A percentile compares a stretch with the other conserved stretches of the same genome.
Conservation (phyloP, 53 echinoderm and acorn worm genomes). For the Mesocentrotus franciscanus region DNA sequence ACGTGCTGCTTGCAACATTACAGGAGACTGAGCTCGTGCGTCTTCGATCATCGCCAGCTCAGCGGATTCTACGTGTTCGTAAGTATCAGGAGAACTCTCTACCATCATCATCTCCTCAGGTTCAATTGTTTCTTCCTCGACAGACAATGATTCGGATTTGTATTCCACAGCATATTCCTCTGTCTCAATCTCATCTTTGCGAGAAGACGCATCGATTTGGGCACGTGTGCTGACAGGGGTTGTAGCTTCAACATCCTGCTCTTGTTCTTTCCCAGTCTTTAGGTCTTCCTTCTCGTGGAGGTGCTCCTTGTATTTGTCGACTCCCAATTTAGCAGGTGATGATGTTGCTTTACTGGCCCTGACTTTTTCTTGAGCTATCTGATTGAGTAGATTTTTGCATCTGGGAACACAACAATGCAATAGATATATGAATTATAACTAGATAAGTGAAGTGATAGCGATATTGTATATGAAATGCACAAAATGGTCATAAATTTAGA, state of each 20-base stretch:
- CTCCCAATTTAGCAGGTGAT: not conserved
- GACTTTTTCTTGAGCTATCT: not conserved
- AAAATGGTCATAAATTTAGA: not conserved
- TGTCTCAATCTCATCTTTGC: not conserved
- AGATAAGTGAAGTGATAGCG: not conserved
- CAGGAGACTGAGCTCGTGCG: not conserved
- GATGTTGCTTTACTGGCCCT: not conserved
- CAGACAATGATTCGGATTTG: not conserved
- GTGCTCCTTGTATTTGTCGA: not conserved
- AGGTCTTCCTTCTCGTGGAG: not conserved
- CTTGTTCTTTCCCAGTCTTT: not conserved
- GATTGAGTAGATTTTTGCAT: constrained; percentile 22
- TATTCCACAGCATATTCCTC: not conserved
- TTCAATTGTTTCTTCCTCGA: not conserved
- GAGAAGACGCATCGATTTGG: not conserved
- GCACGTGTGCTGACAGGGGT: not conserved
- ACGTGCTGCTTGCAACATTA: not conserved
- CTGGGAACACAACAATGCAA: not conserved
- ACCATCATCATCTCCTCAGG: not conserved
- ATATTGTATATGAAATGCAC: not conserved
- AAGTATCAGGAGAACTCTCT: not conserved
- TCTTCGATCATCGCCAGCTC: not conserved
- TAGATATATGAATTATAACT: not conserved
- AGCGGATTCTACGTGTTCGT: not conserved
- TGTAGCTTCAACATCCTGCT: not conserved